These are phyloP conservation scores for Philonicus albiceps DNA, from an alignment of 2,888 invertebrate genomes.

Conservation along the genomic window DNA sequence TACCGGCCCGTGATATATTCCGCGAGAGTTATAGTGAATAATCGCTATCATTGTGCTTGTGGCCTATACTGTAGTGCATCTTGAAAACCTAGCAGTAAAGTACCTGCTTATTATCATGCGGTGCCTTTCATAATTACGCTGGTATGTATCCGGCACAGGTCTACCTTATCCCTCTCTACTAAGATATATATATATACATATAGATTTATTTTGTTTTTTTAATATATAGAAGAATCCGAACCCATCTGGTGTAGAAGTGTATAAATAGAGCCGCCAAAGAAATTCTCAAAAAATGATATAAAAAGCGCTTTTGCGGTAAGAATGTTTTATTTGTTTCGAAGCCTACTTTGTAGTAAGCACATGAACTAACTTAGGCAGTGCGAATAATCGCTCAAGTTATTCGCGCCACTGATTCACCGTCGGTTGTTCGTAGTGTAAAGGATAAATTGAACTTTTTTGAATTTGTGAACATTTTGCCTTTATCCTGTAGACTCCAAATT, in stretches of 20 bases:
- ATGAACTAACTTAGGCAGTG: not conserved
- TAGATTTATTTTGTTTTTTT: not conserved
- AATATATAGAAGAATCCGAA: slow-evolving; percentile 12
- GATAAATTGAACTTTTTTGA: not conserved
- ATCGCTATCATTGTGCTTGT: not conserved
- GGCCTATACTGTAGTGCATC: slow-evolving; percentile 4
- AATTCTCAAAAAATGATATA: slow-evolving; percentile 24
- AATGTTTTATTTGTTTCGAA: slow-evolving; percentile 26
- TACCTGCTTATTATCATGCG: slow-evolving; percentile 29
- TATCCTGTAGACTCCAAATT: not conserved
- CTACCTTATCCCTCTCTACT: slow-evolving; percentile 40
- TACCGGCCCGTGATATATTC: not conserved
- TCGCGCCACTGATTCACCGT: not conserved
- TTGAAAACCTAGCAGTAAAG: slow-evolving; percentile 15
- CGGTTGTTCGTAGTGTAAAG: not conserved
- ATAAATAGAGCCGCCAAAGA: slow-evolving; percentile 40
- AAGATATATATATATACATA: not conserved
- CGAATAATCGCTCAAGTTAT: not conserved
- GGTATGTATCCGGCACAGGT: slow-evolving; percentile 26
- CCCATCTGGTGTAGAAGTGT: slow-evolving; percentile 15
- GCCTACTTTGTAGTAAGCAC: not conserved
- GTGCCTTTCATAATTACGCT: slow-evolving; percentile 38
- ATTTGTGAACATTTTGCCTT: not conserved
- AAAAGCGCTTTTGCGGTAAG: slow-evolving; percentile 4
- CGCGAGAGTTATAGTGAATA: not conserved